Evolutionary conservation across 2,888 invertebrate species (phyloP).

Genomic region (Apoda limacodes): DNA sequence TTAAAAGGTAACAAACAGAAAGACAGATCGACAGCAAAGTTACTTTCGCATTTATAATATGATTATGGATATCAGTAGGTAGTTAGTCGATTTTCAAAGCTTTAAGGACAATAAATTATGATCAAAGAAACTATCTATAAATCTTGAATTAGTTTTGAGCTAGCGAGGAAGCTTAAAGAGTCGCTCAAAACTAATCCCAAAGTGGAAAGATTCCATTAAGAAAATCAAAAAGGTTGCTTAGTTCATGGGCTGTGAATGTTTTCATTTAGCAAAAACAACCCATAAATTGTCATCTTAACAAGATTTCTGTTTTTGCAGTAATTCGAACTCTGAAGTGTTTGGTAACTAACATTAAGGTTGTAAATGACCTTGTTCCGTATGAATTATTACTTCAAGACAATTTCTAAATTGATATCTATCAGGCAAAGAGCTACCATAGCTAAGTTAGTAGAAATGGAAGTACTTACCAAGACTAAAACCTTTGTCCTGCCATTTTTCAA

Average conservation of each 20-base stretch:
- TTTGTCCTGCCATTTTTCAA: no score
- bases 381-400: slow-evolving; percentile 37
- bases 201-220: slow-evolving; percentile 69
- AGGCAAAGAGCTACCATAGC: neutral
- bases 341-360: slow-evolving; percentile 40
- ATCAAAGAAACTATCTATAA: no score
- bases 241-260: slow-evolving; percentile 63
- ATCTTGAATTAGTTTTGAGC: no score
- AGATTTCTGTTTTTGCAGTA: slow-evolving; percentile 67
- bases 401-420: neutral
- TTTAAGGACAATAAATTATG: no score
- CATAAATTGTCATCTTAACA: slow-evolving; percentile 71
- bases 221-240: slow-evolving; percentile 67
- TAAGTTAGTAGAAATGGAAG: neutral
- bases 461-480: neutral
- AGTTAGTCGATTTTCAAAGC: no score
- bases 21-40: slow-evolving; percentile 32
- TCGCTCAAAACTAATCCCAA: slow-evolving; percentile 62
- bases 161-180: slow-evolving; percentile 51
- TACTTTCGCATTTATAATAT: no score
- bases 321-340: slow-evolving; percentile 56
- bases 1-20: no score
- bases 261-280: slow-evolving; percentile 71
- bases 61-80: no score
- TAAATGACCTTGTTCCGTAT: slow-evolving; percentile 31